phyloP scores from a whole-genome alignment of 2,113 vertebrate genomes.

The chimpanzee (Pan troglodytes) region DNA sequence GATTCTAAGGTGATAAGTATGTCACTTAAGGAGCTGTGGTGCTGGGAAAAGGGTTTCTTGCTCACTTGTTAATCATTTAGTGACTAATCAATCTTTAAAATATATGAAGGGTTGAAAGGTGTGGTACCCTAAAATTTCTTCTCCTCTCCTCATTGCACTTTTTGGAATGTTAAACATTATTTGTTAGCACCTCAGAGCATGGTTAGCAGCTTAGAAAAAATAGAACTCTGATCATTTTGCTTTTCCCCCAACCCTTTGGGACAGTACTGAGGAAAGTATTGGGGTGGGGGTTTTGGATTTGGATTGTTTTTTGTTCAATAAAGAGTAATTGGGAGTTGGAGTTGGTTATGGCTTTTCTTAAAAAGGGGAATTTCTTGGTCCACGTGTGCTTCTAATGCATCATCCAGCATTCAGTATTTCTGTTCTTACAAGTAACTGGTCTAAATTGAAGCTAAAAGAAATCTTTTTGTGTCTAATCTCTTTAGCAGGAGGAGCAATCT shows the following conservation, averaged over 20 bases:
- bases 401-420: slow-evolving; percentile 12
- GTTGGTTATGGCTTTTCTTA: neutral
- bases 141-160: neutral
- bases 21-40: neutral
- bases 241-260: neutral
- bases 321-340: neutral
- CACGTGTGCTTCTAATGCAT: neutral
- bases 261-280: neutral
- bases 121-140: neutral
- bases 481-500: slow-evolving; percentile 89
- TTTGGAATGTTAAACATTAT: neutral
- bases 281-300: neutral
- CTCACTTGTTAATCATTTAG: neutral
- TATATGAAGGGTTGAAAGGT: neutral
- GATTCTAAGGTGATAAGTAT: neutral
- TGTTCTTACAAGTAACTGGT: slow-evolving; percentile 19
- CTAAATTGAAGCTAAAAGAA: slow-evolving; percentile 24
- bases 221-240: neutral
- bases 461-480: slow-evolving; percentile 74
- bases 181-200: neutral
- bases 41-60: neutral
- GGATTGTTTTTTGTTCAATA: neutral
- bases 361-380: neutral
- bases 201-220: neutral
- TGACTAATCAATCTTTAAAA: neutral